Percentiles rank a stretch among this genome's conserved stretches.
phyloP scores from a whole-genome alignment of 2,888 invertebrate species.

The Coremacera marginata region DNA sequence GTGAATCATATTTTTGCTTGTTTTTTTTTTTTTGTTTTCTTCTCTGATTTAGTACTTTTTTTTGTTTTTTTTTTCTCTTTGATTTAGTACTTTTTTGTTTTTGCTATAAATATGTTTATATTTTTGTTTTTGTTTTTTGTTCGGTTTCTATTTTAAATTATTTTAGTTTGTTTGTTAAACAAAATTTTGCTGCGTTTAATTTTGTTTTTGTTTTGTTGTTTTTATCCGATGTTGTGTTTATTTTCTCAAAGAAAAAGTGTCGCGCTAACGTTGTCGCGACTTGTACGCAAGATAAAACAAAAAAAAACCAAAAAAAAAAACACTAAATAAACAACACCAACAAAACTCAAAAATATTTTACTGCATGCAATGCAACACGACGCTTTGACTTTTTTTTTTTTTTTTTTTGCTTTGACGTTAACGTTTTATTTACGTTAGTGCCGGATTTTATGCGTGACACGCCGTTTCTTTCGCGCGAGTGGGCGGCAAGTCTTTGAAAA shows the following conservation, averaged over 20 bases:
- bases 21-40: background rate
- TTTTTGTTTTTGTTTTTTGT: background rate
- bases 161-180: background rate
- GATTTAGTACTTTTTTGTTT: background rate
- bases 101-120: background rate
- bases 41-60: background rate
- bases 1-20: background rate
- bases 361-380: background rate
- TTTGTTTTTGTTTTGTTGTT: background rate
- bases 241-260: constrained; percentile 3
- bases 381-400: background rate
- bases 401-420: background rate
- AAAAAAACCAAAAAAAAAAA: background rate
- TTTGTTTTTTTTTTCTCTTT: background rate
- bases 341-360: too few relatives aligned
- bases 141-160: background rate
- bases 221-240: constrained; percentile 6
- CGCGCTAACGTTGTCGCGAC: background rate
- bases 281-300: background rate
- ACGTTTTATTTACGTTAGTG: constrained; percentile 6
- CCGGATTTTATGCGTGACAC: background rate
- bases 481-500: constrained; percentile 11
- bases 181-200: background rate
- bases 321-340: too few relatives aligned
- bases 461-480: background rate